Base-by-base conservation (phyloP, 2,797 vertebrate species). In the Alfaro cultratus region DNA sequence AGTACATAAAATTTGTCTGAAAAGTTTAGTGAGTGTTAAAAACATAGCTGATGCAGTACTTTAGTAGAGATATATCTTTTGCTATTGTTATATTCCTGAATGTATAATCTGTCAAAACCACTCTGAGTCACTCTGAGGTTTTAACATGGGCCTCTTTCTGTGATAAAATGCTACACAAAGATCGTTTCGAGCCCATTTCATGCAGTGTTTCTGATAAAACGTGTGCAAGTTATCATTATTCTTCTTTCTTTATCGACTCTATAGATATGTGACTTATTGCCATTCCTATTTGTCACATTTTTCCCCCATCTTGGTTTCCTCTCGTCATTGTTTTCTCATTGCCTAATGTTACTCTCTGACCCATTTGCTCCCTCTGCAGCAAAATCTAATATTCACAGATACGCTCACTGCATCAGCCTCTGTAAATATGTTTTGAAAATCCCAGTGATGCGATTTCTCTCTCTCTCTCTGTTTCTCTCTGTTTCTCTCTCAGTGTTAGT, bases 381-480 rank as follows among this genome's bases (percentile, higher is more conserved):
- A 80, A 92, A 95, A 95, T 94, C 90, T 84, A 94, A 92, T 94
- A 93, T 93, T 93, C 92, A 84, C 85, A 88, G 90, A 93, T 91
- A 91, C 70, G 87, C 88, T 94, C 81, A 55, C 88, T 88, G 87
- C 87, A 83, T 93, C 91, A 89, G 87, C 82, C 86, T 87, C 82
- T 89, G 90, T 93, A 92, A 94, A 94, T 94, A 92, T 91, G 86
- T 92, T 94, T 94, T 90, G 85, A 92, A 86, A 92, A 93, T 93
- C 90, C 82, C 88, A 89, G 89, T 92, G 90, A 88, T 91, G 83
- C 91, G 80, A 88, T 86, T 26, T 23, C 49, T 53, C 49, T 53
- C 49, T 10, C 21, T 89, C 80, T 15, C 16, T 18, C 15, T 49
- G 18, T 47, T 4, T 1, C 7, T 91, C 84, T 87, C 4, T 55